These are phyloP conservation scores for Drosophila elegans DNA, from an alignment of 1,140 invertebrate species.

Conservation along the genomic window DNA sequence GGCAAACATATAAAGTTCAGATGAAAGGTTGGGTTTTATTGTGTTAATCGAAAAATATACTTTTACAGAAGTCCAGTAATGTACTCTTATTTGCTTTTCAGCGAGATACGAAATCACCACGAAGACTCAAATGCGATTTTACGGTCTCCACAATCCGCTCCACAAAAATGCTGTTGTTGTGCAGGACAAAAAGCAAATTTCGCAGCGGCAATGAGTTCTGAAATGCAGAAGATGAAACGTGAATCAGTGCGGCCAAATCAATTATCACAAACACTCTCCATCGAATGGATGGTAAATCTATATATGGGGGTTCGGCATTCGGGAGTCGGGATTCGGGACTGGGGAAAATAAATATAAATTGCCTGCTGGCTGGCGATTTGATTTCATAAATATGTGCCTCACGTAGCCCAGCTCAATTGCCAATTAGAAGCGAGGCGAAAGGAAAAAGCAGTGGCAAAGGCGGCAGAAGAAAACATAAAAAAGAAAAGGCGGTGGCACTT, in stretches of 20 bases:
- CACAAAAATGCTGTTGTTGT: conserved; percentile 70
- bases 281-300: conserved; percentile 61
- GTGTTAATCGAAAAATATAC: no score
- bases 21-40: background rate
- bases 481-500: conserved; percentile 51
- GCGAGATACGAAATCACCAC: background rate
- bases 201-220: conserved; percentile 70
- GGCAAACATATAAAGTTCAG: background rate
- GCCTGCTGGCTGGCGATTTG: conserved; percentile 49
- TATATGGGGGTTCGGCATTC: background rate
- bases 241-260: conserved; percentile 49
- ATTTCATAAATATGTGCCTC: conserved; percentile 79
- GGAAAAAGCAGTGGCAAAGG: conserved; percentile 12
- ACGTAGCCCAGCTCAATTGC: conserved; percentile 84
- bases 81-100: no score
- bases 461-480: conserved; percentile 22
- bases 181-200: conserved; percentile 62
- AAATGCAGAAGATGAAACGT: conserved; percentile 24
- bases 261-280: conserved; percentile 41
- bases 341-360: conserved; percentile 75
- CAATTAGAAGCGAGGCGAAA: conserved; percentile 71
- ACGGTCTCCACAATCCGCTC: conserved; percentile 72
- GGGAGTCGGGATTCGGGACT: conserved; percentile 18
- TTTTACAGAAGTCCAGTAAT: no score
- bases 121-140: conserved; percentile 55